Base-by-base conservation (phyloP, 2,113 vertebrate genomes). In the Syrmaticus mikado region DNA sequence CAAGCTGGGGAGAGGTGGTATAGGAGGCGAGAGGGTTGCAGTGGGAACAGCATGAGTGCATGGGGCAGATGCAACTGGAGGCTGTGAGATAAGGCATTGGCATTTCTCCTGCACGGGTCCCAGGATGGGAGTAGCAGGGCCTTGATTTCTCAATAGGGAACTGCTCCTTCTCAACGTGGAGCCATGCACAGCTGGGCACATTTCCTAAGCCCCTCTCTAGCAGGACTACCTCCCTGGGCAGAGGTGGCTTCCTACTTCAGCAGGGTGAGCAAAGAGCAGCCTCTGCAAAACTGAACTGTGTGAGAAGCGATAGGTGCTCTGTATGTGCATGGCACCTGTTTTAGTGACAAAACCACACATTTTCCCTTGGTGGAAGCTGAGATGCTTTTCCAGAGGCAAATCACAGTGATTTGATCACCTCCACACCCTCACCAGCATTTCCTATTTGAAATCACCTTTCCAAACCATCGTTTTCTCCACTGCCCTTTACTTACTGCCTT, bases 281-380 rank as follows among this genome's bases (percentile, higher is more conserved):
- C 61, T 40, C 36, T 11, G 38, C 38, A 18, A 19, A 40, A 40
- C 36, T 7, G 18, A 17, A 40, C 25, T 28, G 17, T 27, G 27
- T 4, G 25, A 36, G 25, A 34, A 60, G 57, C n/a, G n/a, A n/a
- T 34, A 5, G 7, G 30, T 4, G 1, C 7, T 58, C 7, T 9
- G 18, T 32, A 58, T 0, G 1, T 0, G 1, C 48, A 50, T 0
- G 1, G 20, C 41, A 58, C 45, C 45, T 46, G 45, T n/a, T 40
- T 30, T 0, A 0, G 34, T 6, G 22, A 50, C 32, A 84, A 71
- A 64, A 16, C 1, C 4, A 1, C 9, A 0, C 43, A 14, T 36
- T 71, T 27, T 58, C 71, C 48, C 21, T 32, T 38, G 20, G 30
- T 21, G 19, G 53, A 75, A 45, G 9, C 5, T n/a, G 21, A 43